Evolutionary conservation across 2,113 vertebrate genomes (phyloP).

Genomic region (Pseudois nayaur): DNA sequence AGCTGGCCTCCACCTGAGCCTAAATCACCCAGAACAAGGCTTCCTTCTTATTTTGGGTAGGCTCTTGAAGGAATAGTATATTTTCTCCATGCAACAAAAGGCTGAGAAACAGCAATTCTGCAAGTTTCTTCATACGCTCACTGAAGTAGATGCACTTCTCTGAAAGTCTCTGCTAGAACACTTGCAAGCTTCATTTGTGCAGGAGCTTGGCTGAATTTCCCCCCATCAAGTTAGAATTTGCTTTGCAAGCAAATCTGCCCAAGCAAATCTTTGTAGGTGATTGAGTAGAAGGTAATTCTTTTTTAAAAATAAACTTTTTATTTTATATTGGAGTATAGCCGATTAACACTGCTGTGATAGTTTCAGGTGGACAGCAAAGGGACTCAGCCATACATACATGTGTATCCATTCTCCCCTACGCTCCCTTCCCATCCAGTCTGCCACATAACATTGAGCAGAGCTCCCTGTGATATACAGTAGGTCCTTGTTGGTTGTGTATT

Average conservation of each 20-base stretch:
- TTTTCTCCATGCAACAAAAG: neutral
- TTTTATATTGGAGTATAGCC: neutral
- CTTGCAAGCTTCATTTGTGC: neutral
- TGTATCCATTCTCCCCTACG: neutral
- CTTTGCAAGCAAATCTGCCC: neutral
- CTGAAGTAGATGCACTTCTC: neutral
- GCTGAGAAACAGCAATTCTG: neutral
- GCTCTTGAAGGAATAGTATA: neutral
- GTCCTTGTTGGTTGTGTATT: neutral
- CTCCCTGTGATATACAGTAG: neutral
- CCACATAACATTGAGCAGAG: neutral
- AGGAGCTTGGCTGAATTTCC: neutral
- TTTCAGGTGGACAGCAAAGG: neutral
- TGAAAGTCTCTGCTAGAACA: neutral
- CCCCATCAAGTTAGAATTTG: neutral
- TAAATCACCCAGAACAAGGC: neutral
- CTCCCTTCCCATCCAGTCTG: neutral
- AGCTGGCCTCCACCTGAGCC: neutral
- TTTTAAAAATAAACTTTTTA: neutral
- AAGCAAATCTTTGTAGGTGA: neutral
- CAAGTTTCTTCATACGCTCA: neutral
- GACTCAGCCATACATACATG: neutral
- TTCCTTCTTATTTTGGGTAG: neutral
- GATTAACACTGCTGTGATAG: neutral
- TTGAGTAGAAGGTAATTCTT: neutral